phyloP scores from a whole-genome alignment of 2,888 invertebrate genomes.

The Cheilosia impressa region DNA sequence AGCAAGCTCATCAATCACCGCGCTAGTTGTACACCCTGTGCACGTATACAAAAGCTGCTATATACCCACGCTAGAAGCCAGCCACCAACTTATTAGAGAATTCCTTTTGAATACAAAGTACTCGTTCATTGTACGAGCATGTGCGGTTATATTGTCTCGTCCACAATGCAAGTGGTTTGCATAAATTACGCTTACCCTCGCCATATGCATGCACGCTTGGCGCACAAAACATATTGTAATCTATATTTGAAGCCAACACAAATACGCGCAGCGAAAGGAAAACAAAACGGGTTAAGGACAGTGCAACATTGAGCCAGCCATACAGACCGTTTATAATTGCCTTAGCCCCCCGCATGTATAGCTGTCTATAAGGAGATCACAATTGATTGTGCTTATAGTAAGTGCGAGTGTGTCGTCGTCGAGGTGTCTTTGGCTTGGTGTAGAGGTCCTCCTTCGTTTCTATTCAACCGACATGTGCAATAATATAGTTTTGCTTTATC shows the following conservation, averaged over 20 bases:
- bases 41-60: slow-evolving; percentile 19
- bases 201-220: neutral
- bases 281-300: slow-evolving; percentile 66
- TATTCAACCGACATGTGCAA: slow-evolving; percentile 11
- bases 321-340: slow-evolving; percentile 49
- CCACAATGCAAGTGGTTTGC: slow-evolving; percentile 68
- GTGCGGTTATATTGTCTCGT: slow-evolving; percentile 59
- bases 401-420: neutral
- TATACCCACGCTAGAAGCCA: slow-evolving; percentile 32
- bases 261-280: slow-evolving; percentile 40
- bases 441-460: neutral
- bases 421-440: slow-evolving; percentile 7
- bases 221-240: slow-evolving; percentile 23
- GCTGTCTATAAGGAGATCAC: slow-evolving; percentile 12
- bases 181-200: slow-evolving; percentile 51
- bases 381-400: neutral
- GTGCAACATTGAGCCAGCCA: slow-evolving; percentile 35
- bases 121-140: slow-evolving; percentile 12
- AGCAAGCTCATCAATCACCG: slow-evolving; percentile 30
- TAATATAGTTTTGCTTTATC: slow-evolving; percentile 5
- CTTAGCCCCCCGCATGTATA: slow-evolving; percentile 22
- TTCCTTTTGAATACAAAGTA: slow-evolving; percentile 59
- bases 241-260: slow-evolving; percentile 32
- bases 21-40: slow-evolving; percentile 29
- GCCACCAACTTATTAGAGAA: slow-evolving; percentile 53